Conservation (phyloP, 2,888 invertebrate species). For the Falcaria lacertinaria region DNA sequence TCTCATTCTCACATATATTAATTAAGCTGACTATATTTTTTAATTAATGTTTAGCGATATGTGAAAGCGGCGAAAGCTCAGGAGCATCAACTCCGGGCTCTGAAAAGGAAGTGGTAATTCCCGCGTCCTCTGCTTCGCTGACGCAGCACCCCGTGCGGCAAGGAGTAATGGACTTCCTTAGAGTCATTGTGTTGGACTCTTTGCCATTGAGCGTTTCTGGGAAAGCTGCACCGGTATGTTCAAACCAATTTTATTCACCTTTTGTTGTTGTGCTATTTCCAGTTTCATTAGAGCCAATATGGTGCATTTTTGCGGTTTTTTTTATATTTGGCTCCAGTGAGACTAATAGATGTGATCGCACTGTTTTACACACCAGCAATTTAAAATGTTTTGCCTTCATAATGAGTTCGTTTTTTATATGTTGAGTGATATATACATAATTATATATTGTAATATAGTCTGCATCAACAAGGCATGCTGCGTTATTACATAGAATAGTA, state of each 20-base stretch:
- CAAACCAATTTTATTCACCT: neutral
- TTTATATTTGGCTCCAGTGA: too few species aligned
- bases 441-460: neutral
- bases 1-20: too few species aligned
- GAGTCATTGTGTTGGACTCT: conserved; percentile 96
- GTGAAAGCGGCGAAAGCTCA: conserved; percentile 86
- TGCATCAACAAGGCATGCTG: conserved; percentile 1
- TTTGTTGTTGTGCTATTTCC: neutral
- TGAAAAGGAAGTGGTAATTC: conserved; percentile 76
- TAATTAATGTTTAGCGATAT: conserved; percentile 41
- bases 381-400: neutral
- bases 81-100: conserved; percentile 89
- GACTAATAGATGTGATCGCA: too few species aligned
- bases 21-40: too few species aligned
- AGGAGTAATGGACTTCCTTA: conserved; percentile 95
- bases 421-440: neutral
- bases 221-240: conserved; percentile 84
- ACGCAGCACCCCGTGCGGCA: conserved; percentile 91
- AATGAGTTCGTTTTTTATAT: neutral
- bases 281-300: neutral
- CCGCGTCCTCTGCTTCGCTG: conserved; percentile 67
- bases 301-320: too few species aligned
- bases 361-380: too few species aligned
- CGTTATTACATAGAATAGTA: neutral
- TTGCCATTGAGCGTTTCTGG: conserved; percentile 89